A percentile compares a stretch with the other conserved stretches of the same genome.
phyloP scores from a whole-genome alignment of 2,113 vertebrate species.

The Nyctibius bracteatus region DNA sequence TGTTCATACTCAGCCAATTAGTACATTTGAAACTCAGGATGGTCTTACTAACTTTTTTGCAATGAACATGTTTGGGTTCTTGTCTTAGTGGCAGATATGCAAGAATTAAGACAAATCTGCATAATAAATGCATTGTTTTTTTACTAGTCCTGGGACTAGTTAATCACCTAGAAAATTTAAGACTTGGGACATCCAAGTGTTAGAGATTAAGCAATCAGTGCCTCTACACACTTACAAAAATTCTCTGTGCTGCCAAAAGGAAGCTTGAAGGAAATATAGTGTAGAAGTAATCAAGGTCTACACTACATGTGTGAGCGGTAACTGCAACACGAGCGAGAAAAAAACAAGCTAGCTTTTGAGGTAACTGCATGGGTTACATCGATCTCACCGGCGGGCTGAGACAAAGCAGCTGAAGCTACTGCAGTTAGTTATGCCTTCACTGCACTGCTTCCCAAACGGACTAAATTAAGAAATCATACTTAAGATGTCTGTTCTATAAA shows the following conservation, averaged over 20 bases:
- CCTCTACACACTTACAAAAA: background rate
- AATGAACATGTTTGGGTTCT: background rate
- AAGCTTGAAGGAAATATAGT: background rate
- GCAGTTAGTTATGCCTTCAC: background rate
- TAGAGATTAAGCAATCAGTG: background rate
- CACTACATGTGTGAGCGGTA: background rate
- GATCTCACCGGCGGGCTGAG: background rate
- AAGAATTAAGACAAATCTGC: background rate
- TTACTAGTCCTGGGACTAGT: background rate
- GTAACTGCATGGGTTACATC: background rate
- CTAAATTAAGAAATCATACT: slow-evolving; percentile 42
- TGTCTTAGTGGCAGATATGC: background rate
- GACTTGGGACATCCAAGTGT: background rate
- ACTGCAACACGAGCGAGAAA: background rate
- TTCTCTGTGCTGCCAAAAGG: background rate
- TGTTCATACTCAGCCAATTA: background rate
- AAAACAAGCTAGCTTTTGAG: background rate
- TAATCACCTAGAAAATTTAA: background rate
- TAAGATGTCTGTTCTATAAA: background rate
- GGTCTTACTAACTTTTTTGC: background rate
- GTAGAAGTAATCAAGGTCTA: background rate
- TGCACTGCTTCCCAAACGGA: background rate
- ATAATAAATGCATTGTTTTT: background rate
- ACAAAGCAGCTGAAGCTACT: background rate
- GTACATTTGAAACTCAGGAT: background rate